Conservation (phyloP, 2,113 vertebrate genomes). For the Alligator sinensis region DNA sequence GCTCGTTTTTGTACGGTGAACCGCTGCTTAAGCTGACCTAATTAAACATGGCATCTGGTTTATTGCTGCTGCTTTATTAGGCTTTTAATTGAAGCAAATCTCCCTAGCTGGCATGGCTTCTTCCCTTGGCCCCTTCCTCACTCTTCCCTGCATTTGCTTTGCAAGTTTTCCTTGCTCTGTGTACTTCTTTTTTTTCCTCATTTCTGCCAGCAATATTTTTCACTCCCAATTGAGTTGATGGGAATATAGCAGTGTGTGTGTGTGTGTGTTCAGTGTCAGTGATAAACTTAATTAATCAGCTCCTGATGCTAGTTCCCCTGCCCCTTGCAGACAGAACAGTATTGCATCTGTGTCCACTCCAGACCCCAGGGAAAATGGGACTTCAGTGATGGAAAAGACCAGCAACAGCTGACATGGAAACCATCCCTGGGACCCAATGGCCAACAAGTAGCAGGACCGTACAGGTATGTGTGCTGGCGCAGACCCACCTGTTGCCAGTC, state of each 20-base stretch:
- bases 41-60: not conserved
- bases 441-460: rapidly evolving
- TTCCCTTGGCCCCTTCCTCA: not conserved
- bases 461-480: not conserved
- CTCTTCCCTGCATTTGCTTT: rapidly evolving
- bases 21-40: not conserved
- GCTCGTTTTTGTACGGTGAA: not conserved
- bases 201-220: not conserved
- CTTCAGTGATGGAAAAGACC: rapidly evolving
- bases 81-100: not conserved
- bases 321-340: rapidly evolving
- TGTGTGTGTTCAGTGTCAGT: not conserved
- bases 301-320: not conserved
- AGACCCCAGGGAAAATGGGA: not conserved
- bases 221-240: not conserved
- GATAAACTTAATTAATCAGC: not conserved
- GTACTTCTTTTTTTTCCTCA: not conserved
- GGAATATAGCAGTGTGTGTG: not conserved
- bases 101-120: not conserved
- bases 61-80: not conserved
- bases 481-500: not conserved
- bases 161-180: not conserved
- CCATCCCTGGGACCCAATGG: not conserved
- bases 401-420: rapidly evolving
- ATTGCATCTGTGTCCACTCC: not conserved